A percentile compares a stretch with the other conserved stretches of the same genome.
Conservation (phyloP, 2,888 invertebrate genomes). For the Perdita meconis region DNA sequence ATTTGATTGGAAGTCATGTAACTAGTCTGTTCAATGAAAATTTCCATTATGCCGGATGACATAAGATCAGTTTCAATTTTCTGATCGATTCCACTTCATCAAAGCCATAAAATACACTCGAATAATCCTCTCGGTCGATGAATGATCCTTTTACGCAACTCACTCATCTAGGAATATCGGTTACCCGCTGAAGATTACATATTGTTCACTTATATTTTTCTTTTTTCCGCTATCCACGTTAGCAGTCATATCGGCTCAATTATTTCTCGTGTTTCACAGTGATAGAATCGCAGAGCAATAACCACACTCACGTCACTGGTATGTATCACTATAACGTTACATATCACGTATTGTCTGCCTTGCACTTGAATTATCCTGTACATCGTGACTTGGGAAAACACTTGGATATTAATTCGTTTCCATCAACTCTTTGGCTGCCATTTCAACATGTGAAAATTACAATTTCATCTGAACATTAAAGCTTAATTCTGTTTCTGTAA, state of each 20-base stretch:
- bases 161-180: background rate
- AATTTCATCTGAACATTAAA: too few relatives aligned
- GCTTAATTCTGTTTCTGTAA: too few relatives aligned
- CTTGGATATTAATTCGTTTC: background rate
- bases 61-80: too few relatives aligned
- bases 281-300: conserved; percentile 18
- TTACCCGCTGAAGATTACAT: background rate
- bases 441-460: too few relatives aligned
- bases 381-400: too few relatives aligned
- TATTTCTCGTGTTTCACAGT: conserved; percentile 23
- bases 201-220: background rate
- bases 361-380: conserved; percentile 10
- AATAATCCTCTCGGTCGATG: background rate
- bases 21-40: too few relatives aligned
- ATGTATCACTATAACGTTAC: conserved; percentile 33
- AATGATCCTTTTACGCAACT: background rate
- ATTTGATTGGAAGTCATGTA: too few relatives aligned
- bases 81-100: too few relatives aligned
- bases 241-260: conserved; percentile 7
- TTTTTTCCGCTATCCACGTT: conserved; percentile 21
- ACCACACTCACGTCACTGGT: conserved; percentile 34
- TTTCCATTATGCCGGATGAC: too few relatives aligned
- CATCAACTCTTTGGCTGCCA: background rate
- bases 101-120: too few relatives aligned
- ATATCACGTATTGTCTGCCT: conserved; percentile 31